Evolutionary conservation across 2,797 vertebrate species (phyloP).

Genomic region (Hyperoplus lanceolatus): DNA sequence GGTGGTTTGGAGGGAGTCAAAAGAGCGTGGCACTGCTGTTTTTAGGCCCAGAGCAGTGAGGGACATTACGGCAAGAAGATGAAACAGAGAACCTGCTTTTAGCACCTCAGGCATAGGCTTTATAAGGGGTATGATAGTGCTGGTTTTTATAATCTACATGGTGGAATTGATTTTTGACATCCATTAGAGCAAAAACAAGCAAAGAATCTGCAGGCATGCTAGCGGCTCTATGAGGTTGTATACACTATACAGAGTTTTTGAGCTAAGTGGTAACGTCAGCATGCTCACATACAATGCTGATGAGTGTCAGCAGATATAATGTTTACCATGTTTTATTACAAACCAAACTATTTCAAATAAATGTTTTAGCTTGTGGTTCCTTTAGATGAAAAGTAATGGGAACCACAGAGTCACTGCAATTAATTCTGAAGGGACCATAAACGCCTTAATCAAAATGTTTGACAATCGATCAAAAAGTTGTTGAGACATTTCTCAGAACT

Average conservation of each 20-base stretch:
- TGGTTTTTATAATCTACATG: background rate
- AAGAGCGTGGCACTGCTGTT: slow-evolving; percentile 40
- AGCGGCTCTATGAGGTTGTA: background rate
- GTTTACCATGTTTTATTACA: background rate
- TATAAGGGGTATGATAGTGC: background rate
- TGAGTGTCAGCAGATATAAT: background rate
- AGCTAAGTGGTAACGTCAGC: background rate
- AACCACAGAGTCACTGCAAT: background rate
- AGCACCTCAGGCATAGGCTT: background rate
- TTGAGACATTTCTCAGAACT: background rate
- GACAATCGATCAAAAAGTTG: background rate
- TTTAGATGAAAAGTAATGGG: background rate
- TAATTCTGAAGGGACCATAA: background rate
- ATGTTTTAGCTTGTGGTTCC: background rate
- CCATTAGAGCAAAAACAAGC: background rate
- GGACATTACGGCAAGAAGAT: background rate
- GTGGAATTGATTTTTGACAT: slow-evolving; percentile 6
- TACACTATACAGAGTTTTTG: no score
- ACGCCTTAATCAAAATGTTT: background rate
- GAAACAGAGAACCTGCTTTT: background rate
- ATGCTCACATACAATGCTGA: background rate
- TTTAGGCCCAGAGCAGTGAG: slow-evolving; percentile 34
- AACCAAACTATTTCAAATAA: background rate
- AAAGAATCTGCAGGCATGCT: background rate
- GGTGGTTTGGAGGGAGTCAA: background rate